Evolutionary conservation across 2,888 invertebrate species (phyloP).

Genomic region (Tipula helvola): DNA sequence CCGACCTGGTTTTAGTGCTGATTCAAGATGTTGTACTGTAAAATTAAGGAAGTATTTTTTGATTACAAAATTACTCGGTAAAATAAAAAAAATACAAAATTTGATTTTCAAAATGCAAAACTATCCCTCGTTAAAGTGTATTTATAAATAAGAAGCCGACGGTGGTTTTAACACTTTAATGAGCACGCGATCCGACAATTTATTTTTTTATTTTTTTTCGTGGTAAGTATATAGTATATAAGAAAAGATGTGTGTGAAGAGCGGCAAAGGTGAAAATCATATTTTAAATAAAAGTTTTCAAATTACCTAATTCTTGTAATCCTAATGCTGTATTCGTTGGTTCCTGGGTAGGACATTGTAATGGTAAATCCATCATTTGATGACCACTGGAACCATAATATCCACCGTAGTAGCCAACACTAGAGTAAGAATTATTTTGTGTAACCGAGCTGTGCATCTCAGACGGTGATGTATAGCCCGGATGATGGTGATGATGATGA

Average conservation of each 20-base stretch:
- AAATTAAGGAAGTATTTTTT: not conserved
- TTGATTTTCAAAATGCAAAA: not conserved
- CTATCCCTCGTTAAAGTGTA: not conserved
- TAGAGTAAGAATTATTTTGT: slow-evolving; percentile 21
- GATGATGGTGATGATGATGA: slow-evolving; percentile 30
- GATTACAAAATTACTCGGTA: not conserved
- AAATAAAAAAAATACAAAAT: not conserved
- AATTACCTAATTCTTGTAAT: slow-evolving; percentile 33
- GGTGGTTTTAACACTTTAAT: not conserved
- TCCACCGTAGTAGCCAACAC: slow-evolving; percentile 29
- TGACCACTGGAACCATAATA: slow-evolving; percentile 33
- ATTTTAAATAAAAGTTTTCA: not conserved
- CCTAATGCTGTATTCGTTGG: slow-evolving; percentile 35
- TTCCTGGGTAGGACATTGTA: slow-evolving; percentile 33
- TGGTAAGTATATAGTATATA: not conserved
- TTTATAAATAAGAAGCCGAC: not conserved
- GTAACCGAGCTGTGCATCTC: slow-evolving; percentile 26
- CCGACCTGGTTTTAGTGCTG: not conserved
- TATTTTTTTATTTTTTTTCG: not conserved
- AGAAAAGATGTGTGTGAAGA: not conserved
- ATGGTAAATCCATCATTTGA: slow-evolving; percentile 35
- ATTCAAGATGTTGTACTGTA: not conserved
- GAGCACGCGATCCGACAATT: not conserved
- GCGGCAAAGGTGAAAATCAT: not conserved
- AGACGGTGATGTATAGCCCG: slow-evolving; percentile 29